Evolutionary conservation across 2,888 invertebrate genomes (phyloP).

Genomic region (Sepiola atlantica): DNA sequence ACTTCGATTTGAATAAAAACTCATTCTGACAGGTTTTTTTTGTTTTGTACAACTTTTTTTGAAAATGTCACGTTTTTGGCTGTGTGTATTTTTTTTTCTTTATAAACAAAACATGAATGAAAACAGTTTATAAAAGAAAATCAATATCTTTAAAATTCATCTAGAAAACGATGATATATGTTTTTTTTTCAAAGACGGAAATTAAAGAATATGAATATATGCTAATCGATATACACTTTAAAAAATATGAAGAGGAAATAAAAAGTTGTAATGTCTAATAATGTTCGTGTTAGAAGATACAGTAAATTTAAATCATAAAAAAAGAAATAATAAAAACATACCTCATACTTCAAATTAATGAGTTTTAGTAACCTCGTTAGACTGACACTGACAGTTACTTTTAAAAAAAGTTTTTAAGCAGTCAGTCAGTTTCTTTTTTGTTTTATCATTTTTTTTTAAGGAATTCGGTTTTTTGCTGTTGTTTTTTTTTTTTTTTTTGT

Average conservation of each 20-base stretch:
- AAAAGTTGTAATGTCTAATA: neutral
- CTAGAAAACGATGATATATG: neutral
- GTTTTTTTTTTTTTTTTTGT: neutral
- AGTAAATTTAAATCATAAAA: neutral
- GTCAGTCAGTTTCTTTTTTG: neutral
- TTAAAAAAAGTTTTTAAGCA: neutral
- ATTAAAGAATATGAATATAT: neutral
- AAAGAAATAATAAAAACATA: neutral
- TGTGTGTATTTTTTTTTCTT: neutral
- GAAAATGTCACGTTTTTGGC: neutral
- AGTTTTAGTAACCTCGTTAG: neutral
- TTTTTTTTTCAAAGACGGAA: neutral
- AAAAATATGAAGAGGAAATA: neutral
- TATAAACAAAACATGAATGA: neutral
- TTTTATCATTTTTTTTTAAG: too few species aligned
- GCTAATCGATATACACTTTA: neutral
- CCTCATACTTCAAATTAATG: neutral
- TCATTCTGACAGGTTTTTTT: neutral
- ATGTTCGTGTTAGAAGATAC: neutral
- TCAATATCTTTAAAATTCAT: neutral
- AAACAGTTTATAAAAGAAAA: neutral
- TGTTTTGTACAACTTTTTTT: neutral
- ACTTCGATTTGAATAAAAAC: neutral
- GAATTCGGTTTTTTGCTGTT: neutral
- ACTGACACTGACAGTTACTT: neutral